A percentile compares a stretch with the other conserved stretches of the same genome.
Evolutionary conservation across 2,797 vertebrate species (phyloP).

Genomic region (Diplodus puntazzo): DNA sequence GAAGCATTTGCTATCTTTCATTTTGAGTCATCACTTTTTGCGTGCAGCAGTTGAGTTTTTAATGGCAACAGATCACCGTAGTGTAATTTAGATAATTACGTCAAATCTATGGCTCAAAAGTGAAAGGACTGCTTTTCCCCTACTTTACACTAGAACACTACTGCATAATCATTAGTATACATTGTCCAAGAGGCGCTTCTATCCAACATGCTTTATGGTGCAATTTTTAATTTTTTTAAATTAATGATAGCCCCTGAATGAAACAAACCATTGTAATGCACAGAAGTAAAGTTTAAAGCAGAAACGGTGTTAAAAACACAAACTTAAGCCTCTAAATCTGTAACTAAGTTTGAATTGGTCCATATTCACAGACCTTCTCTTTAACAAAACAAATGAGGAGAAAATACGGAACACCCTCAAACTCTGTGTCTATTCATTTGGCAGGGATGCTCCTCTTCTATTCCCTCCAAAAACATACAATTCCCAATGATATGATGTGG

Average conservation of each 20-base stretch:
- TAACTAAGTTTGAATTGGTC: not conserved
- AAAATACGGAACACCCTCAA: slow-evolving; percentile 77
- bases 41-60: not conserved
- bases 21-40: slow-evolving; percentile 1
- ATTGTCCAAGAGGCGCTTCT: not conserved
- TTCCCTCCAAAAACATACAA: slow-evolving; percentile 63
- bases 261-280: not conserved
- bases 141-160: not conserved
- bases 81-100: not conserved
- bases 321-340: slow-evolving; percentile 20
- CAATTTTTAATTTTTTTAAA: not conserved
- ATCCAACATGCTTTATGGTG: not conserved
- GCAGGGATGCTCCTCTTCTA: slow-evolving; percentile 59
- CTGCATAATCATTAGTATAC: slow-evolving; percentile 13
- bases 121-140: not conserved
- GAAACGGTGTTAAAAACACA: not conserved
- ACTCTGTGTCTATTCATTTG: slow-evolving; percentile 71
- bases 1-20: not conserved
- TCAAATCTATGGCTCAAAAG: not conserved
- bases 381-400: slow-evolving; percentile 70
- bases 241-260: not conserved
- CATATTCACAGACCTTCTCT: slow-evolving; percentile 44
- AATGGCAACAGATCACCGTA: not conserved
- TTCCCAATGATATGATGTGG: slow-evolving; percentile 41
- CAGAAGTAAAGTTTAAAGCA: not conserved